Evolutionary conservation across 2,888 invertebrate species (phyloP), one percentile per base, ranked within the genome.

Genomic region (Dasypolia templi): DNA sequence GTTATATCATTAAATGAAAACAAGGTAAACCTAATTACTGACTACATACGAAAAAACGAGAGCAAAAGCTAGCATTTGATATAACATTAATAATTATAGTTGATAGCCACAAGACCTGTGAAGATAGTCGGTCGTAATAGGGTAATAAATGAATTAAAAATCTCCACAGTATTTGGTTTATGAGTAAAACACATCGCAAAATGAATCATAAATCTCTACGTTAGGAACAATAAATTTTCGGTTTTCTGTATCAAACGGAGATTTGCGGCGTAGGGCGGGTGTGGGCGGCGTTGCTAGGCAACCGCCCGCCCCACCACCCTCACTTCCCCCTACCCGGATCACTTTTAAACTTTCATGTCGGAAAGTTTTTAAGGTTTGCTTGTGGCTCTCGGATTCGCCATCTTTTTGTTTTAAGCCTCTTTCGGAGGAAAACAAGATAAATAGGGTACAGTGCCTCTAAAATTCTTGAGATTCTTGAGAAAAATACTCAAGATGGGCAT

Each of bases 311-410:
- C 86, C 69, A 81, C 81, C 85, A 72, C 81, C 78, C 88, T 81
- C 71, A 81, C 85, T 77, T 77, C 84, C 84, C 91, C 89, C 88
- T 90, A 87, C 89, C 88, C 91, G 91, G 93, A 95, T 95, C 95
- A 95, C 96, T 96, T 96, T 96, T 96, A 96, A 96, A 96, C 96
- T 96, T 96, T 96, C 95, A 96, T 95, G 95, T 95, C 94, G 94
- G 92, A 94, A 96, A 96, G 94, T 96, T 96, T 95, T 95, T 94
- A 95, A 95, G 95, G 94, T 95, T 95, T 94, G 93, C 95, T 94
- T 93, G 95, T 92, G 95, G 95, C 93, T 94, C 93, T 93, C 90
- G 91, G 93, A 92, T 92, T 93, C 94, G 90, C 90, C 92, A 91
- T 93, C 93, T 95, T 95, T 94, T 95, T 95, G 93, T 95, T 94